These are phyloP conservation scores for Octomys mimax DNA, from an alignment of 2,797 vertebrate genomes.

Conservation along the genomic window DNA sequence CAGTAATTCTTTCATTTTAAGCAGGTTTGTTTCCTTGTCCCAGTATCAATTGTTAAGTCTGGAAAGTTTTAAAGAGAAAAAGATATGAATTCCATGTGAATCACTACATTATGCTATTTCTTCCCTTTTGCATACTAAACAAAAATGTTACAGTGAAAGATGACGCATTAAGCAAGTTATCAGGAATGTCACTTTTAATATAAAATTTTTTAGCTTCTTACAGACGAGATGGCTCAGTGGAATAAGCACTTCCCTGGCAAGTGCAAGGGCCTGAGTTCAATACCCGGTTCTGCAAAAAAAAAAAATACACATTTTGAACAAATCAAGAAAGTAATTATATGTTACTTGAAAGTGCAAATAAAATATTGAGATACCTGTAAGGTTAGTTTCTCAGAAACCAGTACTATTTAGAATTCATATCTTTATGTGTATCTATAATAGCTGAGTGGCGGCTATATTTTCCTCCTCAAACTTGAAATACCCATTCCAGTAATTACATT, in stretches of 20 bases:
- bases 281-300: too few relatives aligned
- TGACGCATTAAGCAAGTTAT: neutral
- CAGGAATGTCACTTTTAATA: slow-evolving; percentile 26
- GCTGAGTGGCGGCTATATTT: neutral
- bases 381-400: neutral
- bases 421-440: neutral
- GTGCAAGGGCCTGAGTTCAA: too few relatives aligned
- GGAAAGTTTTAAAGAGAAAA: neutral
- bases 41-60: neutral
- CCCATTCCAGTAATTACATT: neutral
- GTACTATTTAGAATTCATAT: neutral
- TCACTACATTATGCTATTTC: neutral
- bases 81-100: neutral
- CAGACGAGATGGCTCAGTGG: too few relatives aligned
- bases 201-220: neutral
- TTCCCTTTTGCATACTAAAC: neutral
- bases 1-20: too few relatives aligned
- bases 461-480: neutral
- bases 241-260: too few relatives aligned
- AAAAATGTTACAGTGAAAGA: neutral
- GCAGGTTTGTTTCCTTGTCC: too few relatives aligned
- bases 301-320: slow-evolving; percentile 18
- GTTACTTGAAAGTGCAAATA: neutral
- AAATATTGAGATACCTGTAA: neutral
- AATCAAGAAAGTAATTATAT: neutral